Base-by-base conservation (phyloP, 2,113 vertebrate species). In the Gallinago media region DNA sequence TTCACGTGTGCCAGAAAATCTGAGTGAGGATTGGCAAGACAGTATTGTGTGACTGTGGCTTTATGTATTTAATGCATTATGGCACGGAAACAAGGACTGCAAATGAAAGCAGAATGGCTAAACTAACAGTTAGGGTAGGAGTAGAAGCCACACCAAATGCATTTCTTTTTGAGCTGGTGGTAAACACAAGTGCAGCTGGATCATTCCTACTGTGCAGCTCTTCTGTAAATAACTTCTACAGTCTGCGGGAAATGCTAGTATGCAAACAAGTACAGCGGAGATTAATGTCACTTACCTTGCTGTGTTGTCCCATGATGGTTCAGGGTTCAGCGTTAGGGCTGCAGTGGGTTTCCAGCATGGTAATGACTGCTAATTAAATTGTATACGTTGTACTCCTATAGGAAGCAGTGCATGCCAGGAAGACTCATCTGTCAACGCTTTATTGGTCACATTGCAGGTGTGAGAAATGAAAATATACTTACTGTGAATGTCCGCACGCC, bases 1-100 rank as follows among this genome's bases (percentile, higher is more conserved):
- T 99, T 90, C 99, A 99, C 4, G 99, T 99, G 97, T 99, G 99
- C 97, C 99, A 99, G 97, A 99, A 98, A 97, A 98, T 99, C 98
- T 99, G 98, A 99, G 56, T 11, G 11, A 58, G 71, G 42, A 56
- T 54, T 59, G 66, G 74, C 88, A 88, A 71, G 71, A 56, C 16
- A 46, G 17, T 47, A 61, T 11, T 38, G 62, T 79, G 62, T 94
- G 97, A 97, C 97, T 97, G 88, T 97, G 97, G 95, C 96, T 95
- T 92, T 95, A 71, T 93, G 59, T 94, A 95, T 97, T 97, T 94
- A 95, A 97, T 95, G 90, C 93, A 85, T 96, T 94, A 91, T 2
- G 54, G 95, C 94, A 94, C 50, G 77, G 71, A 96, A 95, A 76
- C 36, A 49, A 67, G 56, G 76, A 88, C 74, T 94, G 94, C 92